These are phyloP conservation scores for Sacculina carcini DNA, from an alignment of 2,888 invertebrate genomes.

Conservation along the genomic window DNA sequence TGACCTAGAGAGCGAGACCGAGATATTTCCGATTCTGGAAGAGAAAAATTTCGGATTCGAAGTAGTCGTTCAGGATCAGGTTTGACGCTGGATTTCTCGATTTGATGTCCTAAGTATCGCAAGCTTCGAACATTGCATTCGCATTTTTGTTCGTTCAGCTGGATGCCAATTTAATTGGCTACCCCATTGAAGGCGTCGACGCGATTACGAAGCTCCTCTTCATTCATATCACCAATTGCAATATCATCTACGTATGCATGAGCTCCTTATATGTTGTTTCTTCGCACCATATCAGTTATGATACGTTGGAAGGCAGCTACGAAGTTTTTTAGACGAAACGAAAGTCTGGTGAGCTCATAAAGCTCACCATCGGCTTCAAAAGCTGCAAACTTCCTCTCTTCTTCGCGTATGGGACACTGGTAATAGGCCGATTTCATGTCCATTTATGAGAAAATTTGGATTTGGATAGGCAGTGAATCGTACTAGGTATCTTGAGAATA, in stretches of 20 bases:
- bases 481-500: not conserved
- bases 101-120: too few relatives aligned
- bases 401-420: not conserved
- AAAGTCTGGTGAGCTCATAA: not conserved
- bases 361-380: not conserved
- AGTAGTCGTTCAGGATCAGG: too few relatives aligned
- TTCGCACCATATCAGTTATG: not conserved
- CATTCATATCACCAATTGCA: not conserved
- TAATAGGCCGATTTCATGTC: not conserved
- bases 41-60: too few relatives aligned
- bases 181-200: too few relatives aligned
- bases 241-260: not conserved
- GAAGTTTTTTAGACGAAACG: not conserved
- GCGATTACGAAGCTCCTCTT: too few relatives aligned
- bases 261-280: not conserved
- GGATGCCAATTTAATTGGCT: too few relatives aligned
- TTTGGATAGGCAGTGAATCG: not conserved
- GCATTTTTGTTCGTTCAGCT: too few relatives aligned
- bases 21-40: too few relatives aligned
- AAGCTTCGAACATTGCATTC: too few relatives aligned
- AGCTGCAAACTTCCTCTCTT: not conserved
- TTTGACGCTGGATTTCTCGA: too few relatives aligned
- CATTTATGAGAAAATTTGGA: not conserved
- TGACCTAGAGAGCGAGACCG: too few relatives aligned
- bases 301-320: not conserved